These are phyloP conservation scores for Strigops habroptila DNA, from an alignment of 2,113 vertebrate genomes.

Conservation along the genomic window DNA sequence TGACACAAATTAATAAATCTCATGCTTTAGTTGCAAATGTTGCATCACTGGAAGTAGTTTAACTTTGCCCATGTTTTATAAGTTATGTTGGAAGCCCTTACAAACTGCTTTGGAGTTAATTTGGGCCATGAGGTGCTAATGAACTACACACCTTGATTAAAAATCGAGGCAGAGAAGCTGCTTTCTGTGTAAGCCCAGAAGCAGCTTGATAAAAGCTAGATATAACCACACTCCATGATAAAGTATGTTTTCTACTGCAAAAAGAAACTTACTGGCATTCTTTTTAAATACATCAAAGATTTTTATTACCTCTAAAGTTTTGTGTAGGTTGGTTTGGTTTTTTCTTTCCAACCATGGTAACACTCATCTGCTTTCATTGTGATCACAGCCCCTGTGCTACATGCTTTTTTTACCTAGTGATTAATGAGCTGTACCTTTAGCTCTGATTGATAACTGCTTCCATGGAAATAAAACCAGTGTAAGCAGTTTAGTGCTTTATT, in stretches of 20 bases:
- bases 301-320: background rate
- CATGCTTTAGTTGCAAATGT: background rate
- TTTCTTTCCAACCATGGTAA: background rate
- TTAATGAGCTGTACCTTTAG: background rate
- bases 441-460: background rate
- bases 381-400: background rate
- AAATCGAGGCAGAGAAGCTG: background rate
- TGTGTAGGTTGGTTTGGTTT: background rate
- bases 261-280: background rate
- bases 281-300: background rate
- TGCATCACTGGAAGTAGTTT: background rate
- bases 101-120: background rate
- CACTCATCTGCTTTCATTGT: background rate
- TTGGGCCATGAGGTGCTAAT: background rate
- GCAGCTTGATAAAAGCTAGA: background rate
- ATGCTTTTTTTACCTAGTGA: background rate
- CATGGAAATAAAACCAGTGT: conserved; percentile 16
- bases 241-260: background rate
- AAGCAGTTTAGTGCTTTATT: conserved; percentile 27
- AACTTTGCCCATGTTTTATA: background rate
- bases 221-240: background rate
- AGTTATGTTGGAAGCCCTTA: background rate
- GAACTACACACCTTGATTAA: background rate
- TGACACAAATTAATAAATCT: background rate
- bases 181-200: background rate